These are phyloP conservation scores for Panopea generosa DNA, from an alignment of 2,888 invertebrate genomes.

Conservation along the genomic window DNA sequence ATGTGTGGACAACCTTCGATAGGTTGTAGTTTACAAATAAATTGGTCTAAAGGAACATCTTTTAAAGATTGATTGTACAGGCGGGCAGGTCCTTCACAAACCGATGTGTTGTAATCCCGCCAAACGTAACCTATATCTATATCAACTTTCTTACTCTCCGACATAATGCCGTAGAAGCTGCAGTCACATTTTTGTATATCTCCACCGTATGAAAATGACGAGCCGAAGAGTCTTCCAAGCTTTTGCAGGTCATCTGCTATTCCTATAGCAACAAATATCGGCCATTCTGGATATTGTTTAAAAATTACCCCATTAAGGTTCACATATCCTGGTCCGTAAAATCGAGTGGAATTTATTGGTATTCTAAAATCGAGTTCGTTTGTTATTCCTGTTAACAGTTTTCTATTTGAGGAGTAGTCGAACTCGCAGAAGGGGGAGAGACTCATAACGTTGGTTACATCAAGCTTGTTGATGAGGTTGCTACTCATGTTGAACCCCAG, in stretches of 20 bases:
- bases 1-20: neutral
- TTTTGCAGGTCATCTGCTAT: conserved; percentile 11
- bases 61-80: conserved; percentile 11
- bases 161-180: conserved; percentile 23
- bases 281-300: conserved; percentile 26
- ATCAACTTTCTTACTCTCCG: neutral
- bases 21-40: conserved; percentile 14
- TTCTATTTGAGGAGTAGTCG: conserved; percentile 13
- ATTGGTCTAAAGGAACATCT: conserved; percentile 1
- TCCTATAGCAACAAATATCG: conserved; percentile 24
- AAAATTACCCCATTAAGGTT: conserved; percentile 5
- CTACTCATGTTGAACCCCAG: conserved; percentile 10
- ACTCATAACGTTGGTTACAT: conserved; percentile 34
- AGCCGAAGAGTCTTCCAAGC: conserved; percentile 26
- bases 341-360: conserved; percentile 6
- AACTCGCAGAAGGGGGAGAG: conserved; percentile 31
- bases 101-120: conserved; percentile 20
- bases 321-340: conserved; percentile 41
- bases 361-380: conserved; percentile 16
- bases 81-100: conserved; percentile 16
- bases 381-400: conserved; percentile 5
- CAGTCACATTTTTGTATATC: conserved; percentile 35
- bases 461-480: conserved; percentile 22
- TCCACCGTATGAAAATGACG: conserved; percentile 25
- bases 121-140: no score